Conservation (phyloP, 35 echinoderm and acorn worm genomes). For the Anneissia japonica region DNA sequence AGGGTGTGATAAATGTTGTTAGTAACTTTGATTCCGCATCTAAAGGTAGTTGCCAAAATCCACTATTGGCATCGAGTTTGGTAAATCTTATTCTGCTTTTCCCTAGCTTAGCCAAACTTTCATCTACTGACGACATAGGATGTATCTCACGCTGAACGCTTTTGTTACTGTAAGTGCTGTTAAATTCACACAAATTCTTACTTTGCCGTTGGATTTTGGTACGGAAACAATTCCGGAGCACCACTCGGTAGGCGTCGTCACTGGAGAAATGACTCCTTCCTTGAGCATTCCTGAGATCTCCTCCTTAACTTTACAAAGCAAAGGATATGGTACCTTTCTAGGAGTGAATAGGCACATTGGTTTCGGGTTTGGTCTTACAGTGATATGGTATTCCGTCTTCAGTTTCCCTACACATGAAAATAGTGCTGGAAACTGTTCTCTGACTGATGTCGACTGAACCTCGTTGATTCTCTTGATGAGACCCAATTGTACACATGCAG, state of each 20-base stretch:
- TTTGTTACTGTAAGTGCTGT: background rate
- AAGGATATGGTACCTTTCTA: background rate
- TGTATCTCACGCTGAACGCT: background rate
- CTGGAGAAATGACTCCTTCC: background rate
- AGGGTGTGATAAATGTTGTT: background rate
- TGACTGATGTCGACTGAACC: background rate
- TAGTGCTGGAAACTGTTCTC: background rate
- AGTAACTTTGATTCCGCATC: conserved; percentile 1
- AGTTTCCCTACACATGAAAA: background rate
- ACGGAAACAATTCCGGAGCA: background rate
- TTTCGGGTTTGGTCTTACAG: background rate
- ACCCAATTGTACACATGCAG: background rate
- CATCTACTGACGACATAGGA: background rate
- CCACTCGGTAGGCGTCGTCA: background rate
- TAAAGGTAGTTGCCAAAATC: background rate
- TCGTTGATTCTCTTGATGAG: background rate
- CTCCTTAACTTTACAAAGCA: background rate
- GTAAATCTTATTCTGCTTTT: background rate
- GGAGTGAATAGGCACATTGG: background rate
- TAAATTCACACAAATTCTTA: background rate
- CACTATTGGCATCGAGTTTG: conserved; percentile 7
- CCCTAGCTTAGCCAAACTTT: background rate
- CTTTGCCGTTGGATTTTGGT: background rate
- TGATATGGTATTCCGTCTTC: background rate
- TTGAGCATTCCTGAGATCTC: background rate